phyloP scores from a whole-genome alignment of 2,888 invertebrate genomes.

The Ichneumoninae sp. region DNA sequence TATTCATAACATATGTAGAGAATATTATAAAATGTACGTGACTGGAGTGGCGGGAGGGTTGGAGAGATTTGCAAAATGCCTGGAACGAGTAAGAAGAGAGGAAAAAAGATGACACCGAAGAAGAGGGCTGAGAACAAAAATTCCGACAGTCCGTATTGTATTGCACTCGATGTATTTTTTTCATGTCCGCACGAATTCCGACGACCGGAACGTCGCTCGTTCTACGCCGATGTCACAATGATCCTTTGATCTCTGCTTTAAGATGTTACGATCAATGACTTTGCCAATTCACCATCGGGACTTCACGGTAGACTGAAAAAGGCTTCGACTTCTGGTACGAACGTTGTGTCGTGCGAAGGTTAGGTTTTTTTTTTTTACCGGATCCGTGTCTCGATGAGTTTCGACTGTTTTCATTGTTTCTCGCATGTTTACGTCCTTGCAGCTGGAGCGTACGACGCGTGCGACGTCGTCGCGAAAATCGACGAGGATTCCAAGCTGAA shows the following conservation, averaged over 20 bases:
- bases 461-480: slow-evolving; percentile 26
- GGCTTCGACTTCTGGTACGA: slow-evolving; percentile 69
- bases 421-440: background rate
- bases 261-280: slow-evolving; percentile 89
- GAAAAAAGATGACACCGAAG: slow-evolving; percentile 63
- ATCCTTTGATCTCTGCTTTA: slow-evolving; percentile 57
- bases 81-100: slow-evolving; percentile 58
- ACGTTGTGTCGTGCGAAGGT: slow-evolving; percentile 70
- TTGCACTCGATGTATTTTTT: background rate
- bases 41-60: slow-evolving; percentile 36
- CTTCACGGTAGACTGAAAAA: slow-evolving; percentile 81
- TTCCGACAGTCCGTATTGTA: slow-evolving; percentile 55
- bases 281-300: slow-evolving; percentile 86
- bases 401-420: background rate
- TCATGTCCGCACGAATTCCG: background rate
- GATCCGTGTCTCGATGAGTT: background rate
- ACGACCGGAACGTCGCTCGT: background rate
- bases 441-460: slow-evolving; percentile 31
- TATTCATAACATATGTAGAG: slow-evolving; percentile 41
- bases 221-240: background rate
- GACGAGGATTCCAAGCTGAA: slow-evolving; percentile 48
- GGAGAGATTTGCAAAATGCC: slow-evolving; percentile 57
- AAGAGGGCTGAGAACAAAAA: slow-evolving; percentile 57
- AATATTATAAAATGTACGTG: slow-evolving; percentile 57
- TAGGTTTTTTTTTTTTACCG: slow-evolving; percentile 12